A percentile compares a stretch with the other conserved stretches of the same genome.
These are phyloP conservation scores for Junco hyemalis DNA, from an alignment of 2,113 vertebrate species.

Conservation along the genomic window DNA sequence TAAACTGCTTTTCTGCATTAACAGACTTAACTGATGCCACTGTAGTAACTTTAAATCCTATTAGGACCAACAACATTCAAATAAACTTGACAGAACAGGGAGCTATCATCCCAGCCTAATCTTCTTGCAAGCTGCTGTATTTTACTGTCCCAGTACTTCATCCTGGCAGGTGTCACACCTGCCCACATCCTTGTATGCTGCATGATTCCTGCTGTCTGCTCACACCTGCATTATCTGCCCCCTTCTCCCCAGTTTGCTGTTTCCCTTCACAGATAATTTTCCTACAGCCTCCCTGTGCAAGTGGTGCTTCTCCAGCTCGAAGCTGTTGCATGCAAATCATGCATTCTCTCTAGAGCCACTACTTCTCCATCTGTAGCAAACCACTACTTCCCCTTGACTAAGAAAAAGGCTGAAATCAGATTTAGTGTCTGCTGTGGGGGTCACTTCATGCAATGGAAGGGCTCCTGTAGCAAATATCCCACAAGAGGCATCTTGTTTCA, in stretches of 20 bases:
- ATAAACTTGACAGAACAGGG: background rate
- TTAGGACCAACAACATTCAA: background rate
- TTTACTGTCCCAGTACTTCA: background rate
- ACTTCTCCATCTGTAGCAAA: background rate
- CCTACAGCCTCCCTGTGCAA: background rate
- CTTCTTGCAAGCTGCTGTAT: background rate
- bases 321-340: background rate
- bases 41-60: background rate
- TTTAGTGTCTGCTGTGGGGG: background rate
- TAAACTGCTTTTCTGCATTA: background rate
- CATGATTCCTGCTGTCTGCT: background rate
- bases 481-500: background rate
- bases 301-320: background rate
- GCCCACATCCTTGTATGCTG: background rate
- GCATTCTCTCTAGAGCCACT: background rate
- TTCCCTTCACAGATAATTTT: background rate
- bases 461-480: background rate
- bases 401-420: background rate
- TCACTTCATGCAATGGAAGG: no score
- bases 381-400: background rate
- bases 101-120: background rate
- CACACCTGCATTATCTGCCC: background rate
- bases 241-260: background rate
- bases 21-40: background rate
- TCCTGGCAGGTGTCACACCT: background rate